Conservation (phyloP, 2,888 invertebrate species). For the Andrena fulva region DNA sequence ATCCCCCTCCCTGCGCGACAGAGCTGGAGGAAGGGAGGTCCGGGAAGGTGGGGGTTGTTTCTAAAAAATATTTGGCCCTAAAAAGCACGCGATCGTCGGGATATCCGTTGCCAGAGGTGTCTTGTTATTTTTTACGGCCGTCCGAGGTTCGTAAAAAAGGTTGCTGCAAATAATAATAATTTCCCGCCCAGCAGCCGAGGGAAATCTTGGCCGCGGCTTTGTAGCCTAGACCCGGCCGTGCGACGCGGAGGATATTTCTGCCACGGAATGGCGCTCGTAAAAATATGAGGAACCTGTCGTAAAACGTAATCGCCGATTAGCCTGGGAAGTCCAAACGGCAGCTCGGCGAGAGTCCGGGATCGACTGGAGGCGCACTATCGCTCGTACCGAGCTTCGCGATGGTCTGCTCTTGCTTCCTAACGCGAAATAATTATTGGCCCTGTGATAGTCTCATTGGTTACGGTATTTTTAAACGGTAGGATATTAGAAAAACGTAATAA, state of each 20-base stretch:
- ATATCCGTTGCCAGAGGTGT: too few species aligned
- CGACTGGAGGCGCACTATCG: slow-evolving; percentile 28
- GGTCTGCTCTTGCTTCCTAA: too few species aligned
- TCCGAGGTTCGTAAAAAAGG: slow-evolving; percentile 32
- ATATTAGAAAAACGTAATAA: too few species aligned
- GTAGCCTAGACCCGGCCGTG: slow-evolving; percentile 33
- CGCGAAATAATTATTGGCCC: too few species aligned
- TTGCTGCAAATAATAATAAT: slow-evolving; percentile 44
- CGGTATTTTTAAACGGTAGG: too few species aligned
- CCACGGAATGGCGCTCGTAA: slow-evolving; percentile 73
- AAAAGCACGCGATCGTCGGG: background rate
- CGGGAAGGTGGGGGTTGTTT: background rate
- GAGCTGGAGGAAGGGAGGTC: background rate
- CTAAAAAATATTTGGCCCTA: background rate
- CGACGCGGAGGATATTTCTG: slow-evolving; percentile 48
- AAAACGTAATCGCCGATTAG: slow-evolving; percentile 79
- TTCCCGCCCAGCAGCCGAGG: slow-evolving; percentile 12
- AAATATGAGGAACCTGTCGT: slow-evolving; percentile 76
- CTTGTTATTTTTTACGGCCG: slow-evolving; percentile 13
- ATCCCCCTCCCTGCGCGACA: too few species aligned
- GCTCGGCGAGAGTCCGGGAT: slow-evolving; percentile 31
- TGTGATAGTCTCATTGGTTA: too few species aligned
- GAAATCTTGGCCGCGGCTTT: slow-evolving; percentile 48
- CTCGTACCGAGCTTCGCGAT: slow-evolving; percentile 5
- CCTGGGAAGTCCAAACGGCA: slow-evolving; percentile 55